Evolutionary conservation across 2,797 vertebrate species (phyloP), one percentile per base, ranked within the genome.

Genomic region (Emydoidea blandingii): DNA sequence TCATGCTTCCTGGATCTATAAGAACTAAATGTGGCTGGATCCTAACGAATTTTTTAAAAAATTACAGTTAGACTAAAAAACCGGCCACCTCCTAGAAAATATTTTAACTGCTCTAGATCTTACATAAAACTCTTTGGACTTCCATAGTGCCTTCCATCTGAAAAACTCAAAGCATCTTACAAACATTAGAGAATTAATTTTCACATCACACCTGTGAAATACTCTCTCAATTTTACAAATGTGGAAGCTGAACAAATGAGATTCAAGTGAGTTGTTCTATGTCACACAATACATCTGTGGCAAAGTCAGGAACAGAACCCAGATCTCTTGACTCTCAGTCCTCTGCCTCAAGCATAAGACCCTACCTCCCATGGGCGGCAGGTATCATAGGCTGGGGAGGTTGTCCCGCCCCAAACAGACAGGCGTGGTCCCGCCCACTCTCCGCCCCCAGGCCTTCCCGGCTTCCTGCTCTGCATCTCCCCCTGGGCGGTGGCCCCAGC

Each of bases 211-310:
- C 90, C 84, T 79, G 37, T 57, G 83, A 86, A 86, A 94, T 74
- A 41, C 59, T 87, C 11, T 47, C n/a, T 29, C 4, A 52, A 37
- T 78, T 86, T 79, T 79, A 83, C 78, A 80, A 57, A 84, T 1
- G 6, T 54, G 94, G 87, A 96, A 96, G 74, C 3, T 86, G 92
- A 97, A 91, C 90, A 1, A 78, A 68, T 44, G 27, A 4, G 21
- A 81, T 47, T 41, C 6, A 89, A 92, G 53, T 74, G 89, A 92
- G 90, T 90, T 41, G 7, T 81, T 83, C 65, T 6, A 53, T 87
- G 90, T 96, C 91, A 88, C 57, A 81, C 94, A 93, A 91, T 94
- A 96, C 96, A 93, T 34, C 84, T 90, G 91, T 81, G 4, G 5
- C 18, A 5, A 54, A 1, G 4, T 87, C 93, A 90, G 92, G 93